Evolutionary conservation across 2,888 invertebrate species (phyloP), one percentile per base, ranked within the genome.

Genomic region (Yponomeuta cagnagella): DNA sequence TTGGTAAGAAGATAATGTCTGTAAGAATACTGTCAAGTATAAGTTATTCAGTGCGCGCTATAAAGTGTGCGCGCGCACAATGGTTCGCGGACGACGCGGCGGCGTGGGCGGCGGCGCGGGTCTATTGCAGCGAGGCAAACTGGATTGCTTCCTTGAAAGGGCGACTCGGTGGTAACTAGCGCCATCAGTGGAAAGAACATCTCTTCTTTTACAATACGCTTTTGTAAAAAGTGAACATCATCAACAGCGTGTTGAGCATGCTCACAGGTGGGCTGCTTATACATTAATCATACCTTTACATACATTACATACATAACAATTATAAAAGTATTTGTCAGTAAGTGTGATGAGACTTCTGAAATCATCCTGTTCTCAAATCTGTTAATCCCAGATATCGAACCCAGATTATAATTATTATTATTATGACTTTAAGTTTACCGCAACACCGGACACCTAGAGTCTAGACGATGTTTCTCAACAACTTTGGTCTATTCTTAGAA

Each of bases 21-120:
- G 3, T 58, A 58, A 43, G 52, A 15, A 15, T 12, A 12, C 52
- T 58, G 52, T 15, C 52, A 58, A 58, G 52, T 58, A 15, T 58
- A 58, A 58, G 52, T 58, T 58, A 58, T 58, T 58, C 52, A 58
- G 52, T 58, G 52, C 15, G 52, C 52, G 52, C 52, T 58, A 58
- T 58, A 58, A 58, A 58, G 52, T 58, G 52, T 58, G 52, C 52
- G 52, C 52, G 52, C 52, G 10, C 52, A 58, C 52, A 58, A 58
- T 58, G 52, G 52, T 58, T 15, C 52, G 52, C 52, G 52, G 52
- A 58, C 52, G 52, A 58, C 52, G 52, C 52, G 52, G 52, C 52
- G 52, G 52, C 52, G 52, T 58, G 52, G 52, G 52, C 52, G 52
- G 52, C 52, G 52, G 52, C 52, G 52, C 15, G 52, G 52, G 15